Base-by-base conservation (phyloP, 2,888 invertebrate species). In the Drosophila infuscata region DNA sequence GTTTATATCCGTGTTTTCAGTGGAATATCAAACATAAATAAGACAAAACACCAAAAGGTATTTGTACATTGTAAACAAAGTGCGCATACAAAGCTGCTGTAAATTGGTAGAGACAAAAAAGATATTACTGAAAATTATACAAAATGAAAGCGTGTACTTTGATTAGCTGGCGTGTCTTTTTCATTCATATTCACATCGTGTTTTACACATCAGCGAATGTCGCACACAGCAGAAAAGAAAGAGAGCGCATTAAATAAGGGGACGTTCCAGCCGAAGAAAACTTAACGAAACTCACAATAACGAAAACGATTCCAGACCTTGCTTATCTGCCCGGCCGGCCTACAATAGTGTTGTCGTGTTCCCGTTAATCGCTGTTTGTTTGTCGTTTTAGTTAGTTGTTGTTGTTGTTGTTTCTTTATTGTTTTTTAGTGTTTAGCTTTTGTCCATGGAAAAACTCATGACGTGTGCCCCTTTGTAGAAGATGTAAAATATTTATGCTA, bases 71-170 rank as follows among this genome's bases (percentile, higher is more conserved):
- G 54, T 57, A 63, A 67, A 49, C 69, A 59, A 60, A 64, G 61
- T 61, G 67, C 58, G 25, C 25, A n/a, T 20, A 57, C 30, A 32
- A 38, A 43, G 15, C 48, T 51, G 53, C 49, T 54, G 35, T 46
- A 48, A 41, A 74, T 54, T 43, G 30, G 33, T 15, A 52, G 35
- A 51, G 3, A 3, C n/a, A 6, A 20, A 25, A 43, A 20, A 20
- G 6, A 48, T 49, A 56, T 57, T 43, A 58, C 20, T 49, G 56
- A 74, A 70, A 17, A 61, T 52, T 56, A 69, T 61, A 57, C 56
- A 59, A 75, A 74, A 78, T 73, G 74, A 82, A 89, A 89, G 84
- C 82, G 90, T 88, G 84, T 88, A 88, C 87, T 89, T 89, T 85
- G 90, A 68, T 66, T 84, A 46, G 87, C 70, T 82, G 88, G 74